phyloP scores from a whole-genome alignment of 2,888 invertebrate species.

The Scaeva pyrastri region DNA sequence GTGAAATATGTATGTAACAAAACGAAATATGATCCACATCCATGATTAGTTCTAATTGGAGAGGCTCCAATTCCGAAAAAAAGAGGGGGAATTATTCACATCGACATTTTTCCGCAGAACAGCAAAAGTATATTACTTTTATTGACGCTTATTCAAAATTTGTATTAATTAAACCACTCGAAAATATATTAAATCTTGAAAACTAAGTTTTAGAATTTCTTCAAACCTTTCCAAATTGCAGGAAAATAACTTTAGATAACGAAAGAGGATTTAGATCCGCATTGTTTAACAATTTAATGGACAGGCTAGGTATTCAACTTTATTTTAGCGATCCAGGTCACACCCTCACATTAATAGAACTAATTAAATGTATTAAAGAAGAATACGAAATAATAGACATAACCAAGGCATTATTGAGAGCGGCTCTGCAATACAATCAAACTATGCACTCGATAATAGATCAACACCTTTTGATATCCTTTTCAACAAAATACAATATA shows the following conservation, averaged over 20 bases:
- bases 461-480: neutral
- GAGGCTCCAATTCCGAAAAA: neutral
- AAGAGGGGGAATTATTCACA: neutral
- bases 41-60: neutral
- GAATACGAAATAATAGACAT: neutral
- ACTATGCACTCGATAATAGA: neutral
- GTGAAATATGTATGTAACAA: neutral
- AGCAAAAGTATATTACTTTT: neutral
- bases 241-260: neutral
- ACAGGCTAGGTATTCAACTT: neutral
- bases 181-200: neutral
- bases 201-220: neutral
- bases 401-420: neutral
- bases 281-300: neutral
- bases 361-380: neutral
- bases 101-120: neutral
- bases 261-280: neutral
- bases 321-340: neutral
- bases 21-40: neutral
- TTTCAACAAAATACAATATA: neutral
- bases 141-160: neutral
- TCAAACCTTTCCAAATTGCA: neutral
- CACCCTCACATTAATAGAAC: neutral
- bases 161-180: neutral
- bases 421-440: neutral